phyloP scores from a whole-genome alignment of 2,797 vertebrate genomes.

The Rhinella marina region DNA sequence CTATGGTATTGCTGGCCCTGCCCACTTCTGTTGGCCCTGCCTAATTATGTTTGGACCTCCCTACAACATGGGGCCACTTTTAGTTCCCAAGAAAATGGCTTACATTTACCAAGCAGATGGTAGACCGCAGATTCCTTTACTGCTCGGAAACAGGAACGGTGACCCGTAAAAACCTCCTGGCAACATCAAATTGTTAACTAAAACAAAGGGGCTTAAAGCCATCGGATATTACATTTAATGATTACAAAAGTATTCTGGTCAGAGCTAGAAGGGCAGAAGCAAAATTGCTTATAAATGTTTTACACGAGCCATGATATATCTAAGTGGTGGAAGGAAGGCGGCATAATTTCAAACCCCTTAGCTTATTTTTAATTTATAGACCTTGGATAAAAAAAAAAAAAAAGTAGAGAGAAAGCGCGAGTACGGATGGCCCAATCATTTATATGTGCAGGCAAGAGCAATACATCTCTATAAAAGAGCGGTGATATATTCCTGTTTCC shows the following conservation, averaged over 20 bases:
- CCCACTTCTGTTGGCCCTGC: too few species aligned
- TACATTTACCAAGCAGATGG: too few species aligned
- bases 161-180: neutral
- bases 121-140: neutral
- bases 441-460: slow-evolving; percentile 81
- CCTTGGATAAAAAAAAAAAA: slow-evolving; percentile 64
- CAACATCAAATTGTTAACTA: slow-evolving; percentile 13
- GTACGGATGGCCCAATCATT: slow-evolving; percentile 80
- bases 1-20: too few species aligned
- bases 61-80: too few species aligned
- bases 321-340: slow-evolving; percentile 67
- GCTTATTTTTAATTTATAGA: slow-evolving; percentile 83
- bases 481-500: slow-evolving; percentile 84
- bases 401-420: slow-evolving; percentile 63
- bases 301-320: slow-evolving; percentile 73
- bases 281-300: slow-evolving; percentile 76
- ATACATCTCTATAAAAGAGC: slow-evolving; percentile 86
- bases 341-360: slow-evolving; percentile 80
- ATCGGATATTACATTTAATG: slow-evolving; percentile 39
- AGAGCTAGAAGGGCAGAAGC: slow-evolving; percentile 56
- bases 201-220: slow-evolving; percentile 20
- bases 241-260: neutral
- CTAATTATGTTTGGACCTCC: too few species aligned
- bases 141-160: neutral
- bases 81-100: too few species aligned